phyloP scores from a whole-genome alignment of 2,113 vertebrate species.

The Perognathus longimembris region DNA sequence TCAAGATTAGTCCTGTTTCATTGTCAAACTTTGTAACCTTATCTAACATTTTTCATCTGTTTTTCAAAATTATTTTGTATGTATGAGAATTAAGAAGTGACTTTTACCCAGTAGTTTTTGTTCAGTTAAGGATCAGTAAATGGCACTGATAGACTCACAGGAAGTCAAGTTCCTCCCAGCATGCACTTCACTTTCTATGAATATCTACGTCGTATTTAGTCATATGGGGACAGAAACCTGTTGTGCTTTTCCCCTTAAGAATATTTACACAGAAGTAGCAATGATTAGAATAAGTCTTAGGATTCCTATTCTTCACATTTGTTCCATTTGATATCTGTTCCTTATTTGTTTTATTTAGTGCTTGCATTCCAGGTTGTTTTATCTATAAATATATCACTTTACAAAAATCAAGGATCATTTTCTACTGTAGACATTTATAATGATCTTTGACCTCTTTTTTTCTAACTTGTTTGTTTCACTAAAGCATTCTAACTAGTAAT shows the following conservation, averaged over 20 bases:
- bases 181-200: not conserved
- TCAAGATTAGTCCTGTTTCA: not conserved
- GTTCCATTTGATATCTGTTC: conserved; percentile 25
- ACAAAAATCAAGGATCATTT: not conserved
- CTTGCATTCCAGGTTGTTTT: not conserved
- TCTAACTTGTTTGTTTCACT: conserved; percentile 18
- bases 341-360: conserved; percentile 23
- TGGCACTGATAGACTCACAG: not conserved
- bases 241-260: not conserved
- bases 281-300: not conserved
- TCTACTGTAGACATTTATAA: not conserved
- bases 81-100: not conserved
- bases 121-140: not conserved
- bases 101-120: not conserved
- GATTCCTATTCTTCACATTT: not conserved
- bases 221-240: not conserved
- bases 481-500: not conserved
- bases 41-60: not conserved
- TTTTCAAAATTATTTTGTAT: not conserved
- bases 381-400: not conserved
- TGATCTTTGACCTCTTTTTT: conserved; percentile 12
- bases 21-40: not conserved
- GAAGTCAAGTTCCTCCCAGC: not conserved
- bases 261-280: not conserved
- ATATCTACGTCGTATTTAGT: not conserved